These are phyloP conservation scores for Apis mellifera DNA, from an alignment of 1,140 invertebrate genomes.

Conservation along the genomic window DNA sequence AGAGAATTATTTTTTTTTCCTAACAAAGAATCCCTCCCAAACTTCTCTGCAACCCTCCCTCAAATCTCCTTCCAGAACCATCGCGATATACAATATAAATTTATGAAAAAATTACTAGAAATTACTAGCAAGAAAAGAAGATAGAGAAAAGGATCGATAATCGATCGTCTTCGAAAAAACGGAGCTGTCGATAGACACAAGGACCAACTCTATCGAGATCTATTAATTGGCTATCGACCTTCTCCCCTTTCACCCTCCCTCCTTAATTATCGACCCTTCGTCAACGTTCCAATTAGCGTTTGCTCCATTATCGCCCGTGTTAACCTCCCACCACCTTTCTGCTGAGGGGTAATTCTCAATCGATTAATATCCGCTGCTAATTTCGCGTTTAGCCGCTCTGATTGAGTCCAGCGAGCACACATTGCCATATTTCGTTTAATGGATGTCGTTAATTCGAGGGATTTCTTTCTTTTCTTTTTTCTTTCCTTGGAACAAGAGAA, in stretches of 20 bases:
- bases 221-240: conserved; percentile 53
- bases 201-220: too few relatives aligned
- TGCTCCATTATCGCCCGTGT: conserved; percentile 49
- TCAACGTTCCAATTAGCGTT: conserved; percentile 59
- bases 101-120: too few relatives aligned
- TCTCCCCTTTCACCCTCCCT: not conserved
- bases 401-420: not conserved
- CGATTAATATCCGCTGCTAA: conserved; percentile 52
- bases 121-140: not conserved
- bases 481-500: too few relatives aligned
- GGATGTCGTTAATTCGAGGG: too few relatives aligned
- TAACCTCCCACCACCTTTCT: not conserved
- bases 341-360: not conserved
- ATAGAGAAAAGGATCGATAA: conserved; percentile 1
- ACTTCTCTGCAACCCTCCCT: too few relatives aligned
- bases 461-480: too few relatives aligned
- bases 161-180: conserved; percentile 31
- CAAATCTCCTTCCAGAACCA: too few relatives aligned
- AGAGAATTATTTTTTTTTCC: too few relatives aligned
- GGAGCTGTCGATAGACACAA: conserved; percentile 29
- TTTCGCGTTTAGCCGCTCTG: conserved; percentile 10
- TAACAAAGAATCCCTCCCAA: too few relatives aligned
- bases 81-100: too few relatives aligned
- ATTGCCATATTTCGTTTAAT: not conserved
- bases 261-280: conserved; percentile 50